A percentile compares a stretch with the other conserved stretches of the same genome.
These are phyloP conservation scores for Emydura subglobosa DNA, from an alignment of 2,113 vertebrate species.

Conservation along the genomic window DNA sequence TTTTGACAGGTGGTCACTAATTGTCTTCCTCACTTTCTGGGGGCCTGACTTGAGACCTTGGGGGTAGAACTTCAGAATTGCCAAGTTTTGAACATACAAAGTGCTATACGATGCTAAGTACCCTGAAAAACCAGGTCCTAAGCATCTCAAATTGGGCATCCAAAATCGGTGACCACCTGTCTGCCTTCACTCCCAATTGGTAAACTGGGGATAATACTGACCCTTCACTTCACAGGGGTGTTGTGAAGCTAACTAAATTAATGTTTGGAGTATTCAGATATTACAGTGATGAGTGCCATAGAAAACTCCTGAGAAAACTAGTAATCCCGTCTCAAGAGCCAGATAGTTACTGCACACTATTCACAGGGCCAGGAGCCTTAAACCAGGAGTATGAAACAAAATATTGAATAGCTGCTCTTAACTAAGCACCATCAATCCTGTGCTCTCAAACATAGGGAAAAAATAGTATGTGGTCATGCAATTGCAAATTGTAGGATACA, in stretches of 20 bases:
- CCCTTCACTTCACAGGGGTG: not conserved
- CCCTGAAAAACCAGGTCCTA: not conserved
- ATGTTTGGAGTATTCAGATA: not conserved
- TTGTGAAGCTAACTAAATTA: not conserved
- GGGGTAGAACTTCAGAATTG: not conserved
- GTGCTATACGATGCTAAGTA: not conserved
- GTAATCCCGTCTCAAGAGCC: not conserved
- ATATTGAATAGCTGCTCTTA: not conserved
- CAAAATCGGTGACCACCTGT: not conserved
- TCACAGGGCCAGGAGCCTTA: not conserved
- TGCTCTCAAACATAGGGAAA: fast-evolving
- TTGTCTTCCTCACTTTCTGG: not conserved
- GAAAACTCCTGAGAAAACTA: not conserved
- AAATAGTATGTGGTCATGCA: not conserved
- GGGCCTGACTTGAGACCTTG: not conserved
- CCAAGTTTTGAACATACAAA: not conserved
- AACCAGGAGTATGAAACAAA: not conserved
- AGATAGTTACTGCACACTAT: not conserved
- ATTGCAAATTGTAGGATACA: not conserved
- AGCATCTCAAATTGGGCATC: not conserved
- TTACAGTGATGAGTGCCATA: not conserved
- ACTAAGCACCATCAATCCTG: not conserved
- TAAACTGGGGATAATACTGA: not conserved
- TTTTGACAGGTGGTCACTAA: not conserved
- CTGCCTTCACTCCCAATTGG: not conserved